These are phyloP conservation scores for Hoplias malabaricus DNA, from an alignment of 2,113 vertebrate genomes.

Conservation along the genomic window DNA sequence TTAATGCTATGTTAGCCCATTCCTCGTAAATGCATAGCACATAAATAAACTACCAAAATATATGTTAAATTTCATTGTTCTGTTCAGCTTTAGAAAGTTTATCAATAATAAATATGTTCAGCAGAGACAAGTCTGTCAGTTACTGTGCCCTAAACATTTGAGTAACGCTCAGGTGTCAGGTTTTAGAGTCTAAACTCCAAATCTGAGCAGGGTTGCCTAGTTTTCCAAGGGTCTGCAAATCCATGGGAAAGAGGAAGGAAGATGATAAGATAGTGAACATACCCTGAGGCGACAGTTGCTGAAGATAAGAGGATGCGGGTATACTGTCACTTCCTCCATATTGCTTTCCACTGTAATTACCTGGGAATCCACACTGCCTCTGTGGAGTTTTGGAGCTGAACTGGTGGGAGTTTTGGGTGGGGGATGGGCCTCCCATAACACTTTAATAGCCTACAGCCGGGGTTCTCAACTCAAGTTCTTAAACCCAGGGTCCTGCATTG, in stretches of 20 bases:
- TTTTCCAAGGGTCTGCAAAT: conserved; percentile 40
- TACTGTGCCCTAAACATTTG: not conserved
- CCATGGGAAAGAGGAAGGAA: conserved; percentile 20
- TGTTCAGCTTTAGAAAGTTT: not conserved
- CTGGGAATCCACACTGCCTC: conserved; percentile 50
- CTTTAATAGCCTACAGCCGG: not conserved
- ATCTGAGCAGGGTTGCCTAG: not conserved
- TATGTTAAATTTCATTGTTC: not conserved
- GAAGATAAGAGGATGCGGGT: conserved; percentile 54
- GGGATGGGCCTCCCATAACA: conserved; percentile 31
- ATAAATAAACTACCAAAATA: not conserved
- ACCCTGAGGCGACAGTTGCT: conserved; percentile 48
- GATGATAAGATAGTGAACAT: conserved; percentile 46
- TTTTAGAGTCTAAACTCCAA: not conserved
- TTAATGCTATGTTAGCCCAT: too few relatives aligned
- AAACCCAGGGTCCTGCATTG: not conserved
- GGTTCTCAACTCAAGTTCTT: not conserved
- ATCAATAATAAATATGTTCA: not conserved
- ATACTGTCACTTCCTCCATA: conserved; percentile 61
- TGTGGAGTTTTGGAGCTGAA: conserved; percentile 1
- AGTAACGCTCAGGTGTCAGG: not conserved
- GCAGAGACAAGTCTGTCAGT: not conserved
- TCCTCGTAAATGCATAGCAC: not conserved
- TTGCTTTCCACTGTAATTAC: conserved; percentile 68
- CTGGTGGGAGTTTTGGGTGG: not conserved